phyloP scores from a whole-genome alignment of 2,113 vertebrate species.

The Heteronetta atricapilla region DNA sequence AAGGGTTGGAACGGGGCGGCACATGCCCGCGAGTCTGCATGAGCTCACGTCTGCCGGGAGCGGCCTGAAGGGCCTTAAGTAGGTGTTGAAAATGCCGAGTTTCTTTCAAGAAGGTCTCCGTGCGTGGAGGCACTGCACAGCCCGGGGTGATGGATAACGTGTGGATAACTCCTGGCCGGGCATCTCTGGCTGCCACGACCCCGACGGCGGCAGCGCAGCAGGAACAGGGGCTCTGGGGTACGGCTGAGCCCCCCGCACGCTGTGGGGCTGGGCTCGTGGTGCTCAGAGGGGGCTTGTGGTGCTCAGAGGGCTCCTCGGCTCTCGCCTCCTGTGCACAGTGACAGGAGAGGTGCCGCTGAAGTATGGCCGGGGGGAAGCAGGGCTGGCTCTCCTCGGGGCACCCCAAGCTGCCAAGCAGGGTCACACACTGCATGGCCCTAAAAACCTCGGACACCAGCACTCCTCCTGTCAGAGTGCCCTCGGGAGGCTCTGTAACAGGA shows the following conservation, averaged over 20 bases:
- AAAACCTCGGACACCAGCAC: fast-evolving
- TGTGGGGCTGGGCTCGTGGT: neutral
- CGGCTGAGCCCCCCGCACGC: fast-evolving
- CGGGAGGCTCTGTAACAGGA: fast-evolving
- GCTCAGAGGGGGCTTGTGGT: neutral
- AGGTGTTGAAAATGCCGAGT: conserved; percentile 74
- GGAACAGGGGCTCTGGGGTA: neutral
- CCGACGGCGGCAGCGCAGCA: fast-evolving
- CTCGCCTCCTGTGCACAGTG: fast-evolving
- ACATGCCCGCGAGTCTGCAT: conserved; percentile 41
- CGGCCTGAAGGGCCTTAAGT: conserved; percentile 68
- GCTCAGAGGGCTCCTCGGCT: neutral
- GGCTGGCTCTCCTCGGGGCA: neutral
- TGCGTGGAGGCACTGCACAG: neutral
- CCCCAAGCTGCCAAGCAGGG: fast-evolving
- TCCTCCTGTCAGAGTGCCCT: neutral
- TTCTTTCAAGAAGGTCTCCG: conserved; percentile 56
- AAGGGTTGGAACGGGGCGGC: conserved; percentile 36
- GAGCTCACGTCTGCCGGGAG: conserved; percentile 73
- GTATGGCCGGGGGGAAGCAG: fast-evolving
- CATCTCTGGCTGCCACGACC: neutral
- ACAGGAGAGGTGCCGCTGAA: neutral
- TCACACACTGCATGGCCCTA: neutral
- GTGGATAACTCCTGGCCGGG: fast-evolving
- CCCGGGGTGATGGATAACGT: neutral